Percentiles rank a stretch among this genome's conserved stretches.
Conservation (phyloP, 1,140 invertebrate genomes). For the Seison nebaliae region DNA sequence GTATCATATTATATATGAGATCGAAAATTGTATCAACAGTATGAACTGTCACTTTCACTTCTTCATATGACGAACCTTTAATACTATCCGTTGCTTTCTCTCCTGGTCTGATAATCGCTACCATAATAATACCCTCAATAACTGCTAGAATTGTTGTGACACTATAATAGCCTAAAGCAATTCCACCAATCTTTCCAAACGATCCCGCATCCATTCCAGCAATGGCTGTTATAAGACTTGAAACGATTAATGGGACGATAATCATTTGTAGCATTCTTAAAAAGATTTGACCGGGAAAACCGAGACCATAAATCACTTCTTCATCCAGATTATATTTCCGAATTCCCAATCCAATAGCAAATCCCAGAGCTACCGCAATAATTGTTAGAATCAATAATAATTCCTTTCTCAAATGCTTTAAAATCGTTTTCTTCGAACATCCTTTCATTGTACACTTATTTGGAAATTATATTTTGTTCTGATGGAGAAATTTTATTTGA, state of each 20-base stretch:
- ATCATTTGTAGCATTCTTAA: constrained; percentile 11
- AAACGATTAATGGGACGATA: constrained; percentile 10
- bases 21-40: no score
- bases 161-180: constrained; percentile 7
- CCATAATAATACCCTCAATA: constrained; percentile 8
- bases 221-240: constrained; percentile 10
- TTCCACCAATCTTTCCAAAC: constrained; percentile 18
- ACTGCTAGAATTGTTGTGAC: constrained; percentile 5
- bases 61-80: no score
- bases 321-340: constrained; percentile 7
- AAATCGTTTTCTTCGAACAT: no score
- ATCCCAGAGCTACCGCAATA: constrained; percentile 6
- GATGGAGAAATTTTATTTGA: no score
- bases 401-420: constrained; percentile 8
- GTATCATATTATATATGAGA: no score
- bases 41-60: no score
- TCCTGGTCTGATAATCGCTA: constrained; percentile 6
- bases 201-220: constrained; percentile 3
- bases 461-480: no score
- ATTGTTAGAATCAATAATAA: constrained; percentile 7
- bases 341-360: constrained; percentile 4
- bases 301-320: constrained; percentile 8
- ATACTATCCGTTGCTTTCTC: background rate
- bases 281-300: constrained; percentile 9
- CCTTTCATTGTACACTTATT: no score